Evolutionary conservation across 2,888 invertebrate genomes (phyloP).

Genomic region (Clanis bilineata): DNA sequence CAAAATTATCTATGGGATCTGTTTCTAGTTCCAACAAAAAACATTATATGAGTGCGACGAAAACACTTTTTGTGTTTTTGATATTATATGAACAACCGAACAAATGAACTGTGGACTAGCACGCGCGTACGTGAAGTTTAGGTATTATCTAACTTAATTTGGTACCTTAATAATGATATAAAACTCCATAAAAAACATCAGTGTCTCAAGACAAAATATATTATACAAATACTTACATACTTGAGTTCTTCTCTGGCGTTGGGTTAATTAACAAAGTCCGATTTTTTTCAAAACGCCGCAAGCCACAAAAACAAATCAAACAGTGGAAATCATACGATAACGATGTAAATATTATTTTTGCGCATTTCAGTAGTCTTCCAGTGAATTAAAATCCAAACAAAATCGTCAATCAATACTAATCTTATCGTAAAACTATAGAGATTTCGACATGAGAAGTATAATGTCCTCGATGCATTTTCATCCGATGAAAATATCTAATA

Average conservation of each 20-base stretch:
- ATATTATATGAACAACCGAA: too few relatives aligned
- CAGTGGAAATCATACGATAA: conserved; percentile 20
- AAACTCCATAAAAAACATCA: too few relatives aligned
- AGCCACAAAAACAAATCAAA: conserved; percentile 30
- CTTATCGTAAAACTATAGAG: conserved; percentile 34
- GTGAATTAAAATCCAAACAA: conserved; percentile 28
- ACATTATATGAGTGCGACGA: too few relatives aligned
- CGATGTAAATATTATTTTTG: conserved; percentile 16
- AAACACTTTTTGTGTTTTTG: too few relatives aligned
- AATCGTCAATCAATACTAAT: conserved; percentile 42
- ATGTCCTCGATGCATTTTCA: conserved; percentile 33
- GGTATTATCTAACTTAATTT: too few relatives aligned
- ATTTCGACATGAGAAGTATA: conserved; percentile 27
- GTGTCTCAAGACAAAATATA: conserved; percentile 12
- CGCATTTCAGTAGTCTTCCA: conserved; percentile 19
- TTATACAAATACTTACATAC: conserved; percentile 19
- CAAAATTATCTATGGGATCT: too few relatives aligned
- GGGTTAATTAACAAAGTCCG: background rate
- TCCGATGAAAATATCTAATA: conserved; percentile 39
- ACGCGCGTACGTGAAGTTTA: too few relatives aligned
- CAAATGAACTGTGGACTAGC: too few relatives aligned
- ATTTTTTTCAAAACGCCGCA: background rate
- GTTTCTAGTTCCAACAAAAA: too few relatives aligned
- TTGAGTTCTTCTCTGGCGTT: conserved; percentile 4
- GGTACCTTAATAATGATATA: too few relatives aligned